Conservation (phyloP, 2,113 vertebrate species). For the Aphelocoma coerulescens region DNA sequence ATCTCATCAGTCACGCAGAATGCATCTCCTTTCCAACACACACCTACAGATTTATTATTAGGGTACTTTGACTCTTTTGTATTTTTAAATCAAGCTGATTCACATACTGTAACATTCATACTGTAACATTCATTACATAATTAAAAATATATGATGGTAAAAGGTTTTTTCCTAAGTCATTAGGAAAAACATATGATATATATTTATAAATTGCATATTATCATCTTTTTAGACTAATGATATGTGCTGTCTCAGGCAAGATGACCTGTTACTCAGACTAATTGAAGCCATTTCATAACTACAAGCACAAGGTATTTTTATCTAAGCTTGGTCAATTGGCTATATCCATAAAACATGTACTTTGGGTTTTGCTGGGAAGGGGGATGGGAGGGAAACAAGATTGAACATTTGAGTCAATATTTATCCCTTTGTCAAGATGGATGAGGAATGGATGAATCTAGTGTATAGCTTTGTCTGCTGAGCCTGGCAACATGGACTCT, state of each 20-base stretch:
- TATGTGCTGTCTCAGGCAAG: background rate
- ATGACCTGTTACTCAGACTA: conserved; percentile 30
- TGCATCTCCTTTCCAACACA: background rate
- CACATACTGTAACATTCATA: background rate
- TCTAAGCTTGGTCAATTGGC: conserved; percentile 14
- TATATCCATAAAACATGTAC: background rate
- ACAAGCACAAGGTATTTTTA: conserved; percentile 12
- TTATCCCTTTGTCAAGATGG: conserved; percentile 37
- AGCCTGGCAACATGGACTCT: background rate
- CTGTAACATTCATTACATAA: background rate
- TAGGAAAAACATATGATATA: background rate
- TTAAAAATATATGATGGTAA: background rate
- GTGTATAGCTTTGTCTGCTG: conserved; percentile 6
- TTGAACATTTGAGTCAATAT: conserved; percentile 27
- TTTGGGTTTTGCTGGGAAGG: background rate
- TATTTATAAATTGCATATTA: conserved; percentile 5
- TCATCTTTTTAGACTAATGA: background rate
- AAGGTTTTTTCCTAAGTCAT: background rate
- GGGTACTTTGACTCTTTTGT: background rate
- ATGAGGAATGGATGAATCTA: conserved; percentile 39
- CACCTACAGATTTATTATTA: conserved; percentile 30
- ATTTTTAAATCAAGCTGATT: conserved; percentile 37
- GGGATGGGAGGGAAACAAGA: background rate
- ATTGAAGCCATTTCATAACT: background rate
- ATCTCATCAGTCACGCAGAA: conserved; percentile 32